Conservation (phyloP, 2,113 vertebrate genomes). For the Periophthalmus modestus region DNA sequence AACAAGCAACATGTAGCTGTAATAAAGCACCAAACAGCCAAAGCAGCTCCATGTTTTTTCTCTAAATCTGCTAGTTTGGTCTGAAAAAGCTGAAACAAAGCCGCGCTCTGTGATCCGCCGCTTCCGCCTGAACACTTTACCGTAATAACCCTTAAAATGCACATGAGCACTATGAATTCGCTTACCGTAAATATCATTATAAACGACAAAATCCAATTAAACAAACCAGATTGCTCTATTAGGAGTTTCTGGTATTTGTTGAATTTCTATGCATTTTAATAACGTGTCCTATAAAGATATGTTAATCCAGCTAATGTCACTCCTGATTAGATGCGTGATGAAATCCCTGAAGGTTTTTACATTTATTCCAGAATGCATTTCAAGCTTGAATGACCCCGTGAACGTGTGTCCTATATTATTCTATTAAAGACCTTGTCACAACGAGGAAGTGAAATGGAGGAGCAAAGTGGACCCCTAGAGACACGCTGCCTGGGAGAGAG, state of each 20-base stretch:
- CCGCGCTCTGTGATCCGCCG: constrained; percentile 43
- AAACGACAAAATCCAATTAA: background rate
- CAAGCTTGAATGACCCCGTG: constrained; percentile 18
- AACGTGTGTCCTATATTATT: constrained; percentile 24
- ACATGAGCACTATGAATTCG: constrained; percentile 8
- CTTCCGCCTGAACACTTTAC: constrained; percentile 41
- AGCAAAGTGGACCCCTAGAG: constrained; percentile 35
- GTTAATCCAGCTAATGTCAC: background rate
- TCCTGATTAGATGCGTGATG: constrained; percentile 11
- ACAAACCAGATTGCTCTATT: background rate
- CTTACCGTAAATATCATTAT: constrained; percentile 24
- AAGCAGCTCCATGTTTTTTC: constrained; percentile 63
- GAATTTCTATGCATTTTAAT: background rate
- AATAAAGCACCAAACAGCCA: constrained; percentile 37
- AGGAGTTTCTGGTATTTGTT: background rate
- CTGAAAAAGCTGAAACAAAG: constrained; percentile 28
- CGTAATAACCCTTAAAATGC: constrained; percentile 28
- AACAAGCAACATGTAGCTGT: constrained; percentile 24
- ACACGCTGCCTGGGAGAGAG: constrained; percentile 18
- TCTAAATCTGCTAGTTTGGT: constrained; percentile 35
- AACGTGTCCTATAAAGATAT: background rate
- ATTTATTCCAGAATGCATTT: constrained; percentile 26
- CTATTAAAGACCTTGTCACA: constrained; percentile 4
- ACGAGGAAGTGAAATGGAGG: constrained; percentile 17
- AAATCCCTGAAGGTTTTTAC: constrained; percentile 18